A percentile compares a stretch with the other conserved stretches of the same genome.
Conservation (phyloP, 1,140 invertebrate species). For the Ceratoteleas bidentatus region DNA sequence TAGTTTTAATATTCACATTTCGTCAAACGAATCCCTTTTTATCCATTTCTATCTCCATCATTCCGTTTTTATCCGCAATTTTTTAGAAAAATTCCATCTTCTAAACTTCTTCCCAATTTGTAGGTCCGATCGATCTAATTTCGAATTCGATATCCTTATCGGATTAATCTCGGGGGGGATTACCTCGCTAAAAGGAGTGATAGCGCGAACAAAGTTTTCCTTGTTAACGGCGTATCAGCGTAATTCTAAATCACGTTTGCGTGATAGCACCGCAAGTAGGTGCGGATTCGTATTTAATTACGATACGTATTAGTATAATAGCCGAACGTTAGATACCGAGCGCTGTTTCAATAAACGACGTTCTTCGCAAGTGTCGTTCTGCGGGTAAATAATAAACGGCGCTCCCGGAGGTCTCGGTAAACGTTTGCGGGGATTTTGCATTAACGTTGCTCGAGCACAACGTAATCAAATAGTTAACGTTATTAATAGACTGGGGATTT, state of each 20-base stretch:
- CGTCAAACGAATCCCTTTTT: no score
- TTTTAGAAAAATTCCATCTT: no score
- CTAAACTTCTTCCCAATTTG: no score
- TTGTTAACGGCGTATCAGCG: neutral
- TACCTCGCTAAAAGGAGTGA: neutral
- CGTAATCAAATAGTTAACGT: neutral
- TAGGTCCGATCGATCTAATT: no score
- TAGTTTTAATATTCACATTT: no score
- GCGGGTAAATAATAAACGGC: neutral
- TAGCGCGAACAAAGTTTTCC: neutral
- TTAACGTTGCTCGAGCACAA: neutral
- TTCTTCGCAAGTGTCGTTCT: neutral
- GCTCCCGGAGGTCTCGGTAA: neutral
- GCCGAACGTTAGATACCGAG: neutral
- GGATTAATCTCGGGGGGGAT: no score
- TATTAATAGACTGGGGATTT: neutral
- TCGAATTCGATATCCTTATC: no score
- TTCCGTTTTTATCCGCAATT: no score
- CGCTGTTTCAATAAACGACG: neutral
- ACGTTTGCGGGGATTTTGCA: neutral
- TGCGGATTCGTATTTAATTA: conserved; percentile 4
- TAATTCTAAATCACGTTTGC: neutral
- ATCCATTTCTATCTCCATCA: no score
- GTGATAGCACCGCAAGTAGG: neutral
- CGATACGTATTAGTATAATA: neutral